Percentiles rank a stretch among this genome's conserved stretches.
Conservation (phyloP, 1,140 invertebrate genomes). For the Sesamia nonagrioides region DNA sequence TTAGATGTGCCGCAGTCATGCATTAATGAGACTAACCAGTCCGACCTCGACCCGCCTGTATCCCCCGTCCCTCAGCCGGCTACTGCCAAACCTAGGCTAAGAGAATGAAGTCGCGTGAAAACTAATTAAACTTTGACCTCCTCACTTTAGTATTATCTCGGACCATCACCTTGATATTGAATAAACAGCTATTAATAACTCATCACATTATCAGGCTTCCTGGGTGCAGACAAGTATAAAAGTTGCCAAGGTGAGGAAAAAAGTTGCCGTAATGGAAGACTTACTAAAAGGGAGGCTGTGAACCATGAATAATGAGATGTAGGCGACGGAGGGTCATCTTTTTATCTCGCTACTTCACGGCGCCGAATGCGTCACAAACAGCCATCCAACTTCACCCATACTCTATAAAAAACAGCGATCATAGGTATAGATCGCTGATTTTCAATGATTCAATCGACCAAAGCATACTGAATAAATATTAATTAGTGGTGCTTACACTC, state of each 20-base stretch:
- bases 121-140: conserved; percentile 79
- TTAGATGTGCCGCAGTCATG: conserved; percentile 57
- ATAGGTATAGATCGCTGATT: neutral
- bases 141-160: conserved; percentile 56
- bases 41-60: conserved; percentile 70
- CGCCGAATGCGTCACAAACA: conserved; percentile 49
- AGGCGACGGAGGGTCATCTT: conserved; percentile 63
- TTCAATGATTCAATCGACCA: too few relatives aligned
- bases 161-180: conserved; percentile 37
- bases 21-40: conserved; percentile 78
- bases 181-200: conserved; percentile 49
- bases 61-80: conserved; percentile 8
- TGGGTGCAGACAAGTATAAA: conserved; percentile 37
- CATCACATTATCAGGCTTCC: conserved; percentile 40
- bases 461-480: neutral
- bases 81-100: conserved; percentile 62
- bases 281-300: conserved; percentile 63
- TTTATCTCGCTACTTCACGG: conserved; percentile 61
- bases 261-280: conserved; percentile 55
- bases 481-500: neutral
- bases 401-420: neutral
- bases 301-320: conserved; percentile 76
- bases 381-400: conserved; percentile 7
- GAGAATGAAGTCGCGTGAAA: conserved; percentile 73
- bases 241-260: conserved; percentile 39